Evolutionary conservation across 92 coral and sea anemone genomes (phyloP), one percentile per base, ranked within the genome.

Genomic region (Porites rus): DNA sequence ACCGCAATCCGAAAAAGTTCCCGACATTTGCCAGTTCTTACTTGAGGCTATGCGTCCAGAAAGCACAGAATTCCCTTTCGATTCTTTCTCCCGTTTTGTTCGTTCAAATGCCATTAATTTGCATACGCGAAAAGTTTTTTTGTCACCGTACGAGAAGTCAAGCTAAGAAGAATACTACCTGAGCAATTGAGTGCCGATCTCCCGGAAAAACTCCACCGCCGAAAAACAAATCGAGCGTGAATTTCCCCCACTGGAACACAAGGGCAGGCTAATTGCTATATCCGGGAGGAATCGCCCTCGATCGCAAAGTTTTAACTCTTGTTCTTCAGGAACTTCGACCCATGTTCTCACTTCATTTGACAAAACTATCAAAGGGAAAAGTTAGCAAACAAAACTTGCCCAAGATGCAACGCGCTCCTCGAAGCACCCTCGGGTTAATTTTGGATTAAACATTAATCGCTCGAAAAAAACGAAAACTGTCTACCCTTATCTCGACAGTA

Each of bases 61-160:
- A 58, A 60, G 59, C 67, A 18, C 72, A 84, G 83, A 81, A 79
- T 70, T 87, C 87, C 88, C 88, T 91, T 81, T 83, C 89, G 85
- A 62, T 81, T 78, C 75, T 82, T 74, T 78, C 83, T 71, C 77
- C 85, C 89, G 43, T 84, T 87, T 87, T 86, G 91, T 81, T 64
- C 89, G 96, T 92, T 94, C 93, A 87, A 82, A 88, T 87, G 96
- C 94, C 88, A 94, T 83, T 83, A 91, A 94, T 94, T 94, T 92
- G 98, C 98, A 94, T 94, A 94, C 85, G 93, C 66, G 92, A 91
- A 89, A 91, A 92, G 92, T 94, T 91, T 88, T 94, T 90, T 91
- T 92, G 92, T 88, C 98, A 90, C 91, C 94, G 76, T 92, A 77
- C 91, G 91, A 52, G 78, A 92, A 92, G 94, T 94, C 98, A 94